Evolutionary conservation across 1,140 invertebrate species (phyloP).

Genomic region (Cryptotermes secundus): DNA sequence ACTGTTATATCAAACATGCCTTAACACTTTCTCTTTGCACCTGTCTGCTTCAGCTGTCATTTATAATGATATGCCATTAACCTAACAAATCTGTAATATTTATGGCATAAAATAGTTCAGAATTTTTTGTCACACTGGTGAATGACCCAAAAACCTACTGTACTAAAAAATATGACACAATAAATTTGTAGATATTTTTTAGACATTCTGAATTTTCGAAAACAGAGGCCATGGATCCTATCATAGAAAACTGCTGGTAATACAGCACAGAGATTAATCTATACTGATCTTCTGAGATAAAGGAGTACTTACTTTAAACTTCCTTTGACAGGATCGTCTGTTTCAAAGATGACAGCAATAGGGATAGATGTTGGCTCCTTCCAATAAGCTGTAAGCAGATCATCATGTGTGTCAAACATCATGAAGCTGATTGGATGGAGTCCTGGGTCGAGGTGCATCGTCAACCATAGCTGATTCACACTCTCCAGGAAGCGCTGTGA

Average conservation of each 20-base stretch:
- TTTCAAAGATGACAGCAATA: conserved; percentile 63
- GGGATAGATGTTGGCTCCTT: conserved; percentile 62
- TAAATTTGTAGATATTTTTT: neutral
- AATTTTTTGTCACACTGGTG: too few relatives aligned
- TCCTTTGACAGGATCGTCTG: conserved; percentile 49
- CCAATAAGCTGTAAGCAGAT: conserved; percentile 69
- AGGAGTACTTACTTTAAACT: conserved; percentile 21
- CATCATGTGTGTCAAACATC: conserved; percentile 62
- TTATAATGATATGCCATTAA: too few relatives aligned
- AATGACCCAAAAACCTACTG: neutral
- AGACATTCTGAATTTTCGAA: neutral
- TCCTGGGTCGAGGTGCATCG: conserved; percentile 45
- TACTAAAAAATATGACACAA: neutral
- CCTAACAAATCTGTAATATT: too few relatives aligned
- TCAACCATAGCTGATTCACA: conserved; percentile 58
- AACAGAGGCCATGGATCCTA: neutral
- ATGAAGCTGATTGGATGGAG: conserved; percentile 62
- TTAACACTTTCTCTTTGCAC: too few relatives aligned
- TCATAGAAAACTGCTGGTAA: neutral
- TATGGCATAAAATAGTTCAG: too few relatives aligned
- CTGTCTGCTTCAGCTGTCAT: too few relatives aligned
- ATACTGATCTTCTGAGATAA: neutral
- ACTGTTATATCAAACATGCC: too few relatives aligned
- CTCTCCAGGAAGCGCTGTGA: conserved; percentile 62
- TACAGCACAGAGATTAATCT: neutral